phyloP scores from a whole-genome alignment of 2,113 vertebrate genomes.

The Oriolus oriolus region DNA sequence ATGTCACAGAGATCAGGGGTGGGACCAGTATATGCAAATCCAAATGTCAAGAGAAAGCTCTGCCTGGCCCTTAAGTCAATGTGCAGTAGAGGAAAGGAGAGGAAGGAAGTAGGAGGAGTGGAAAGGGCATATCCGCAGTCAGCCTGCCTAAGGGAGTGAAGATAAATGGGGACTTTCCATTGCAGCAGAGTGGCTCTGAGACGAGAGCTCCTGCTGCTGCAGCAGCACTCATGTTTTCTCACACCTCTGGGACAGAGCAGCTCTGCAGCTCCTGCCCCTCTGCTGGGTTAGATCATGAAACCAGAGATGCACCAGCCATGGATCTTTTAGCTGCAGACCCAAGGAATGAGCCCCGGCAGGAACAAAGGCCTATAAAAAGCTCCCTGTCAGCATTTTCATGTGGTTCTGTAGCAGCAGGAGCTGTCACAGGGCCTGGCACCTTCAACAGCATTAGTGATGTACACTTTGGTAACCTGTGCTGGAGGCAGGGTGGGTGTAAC shows the following conservation, averaged over 20 bases:
- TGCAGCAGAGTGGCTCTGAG: neutral
- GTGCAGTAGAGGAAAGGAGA: neutral
- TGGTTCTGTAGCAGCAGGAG: neutral
- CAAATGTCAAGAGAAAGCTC: neutral
- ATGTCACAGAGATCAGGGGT: neutral
- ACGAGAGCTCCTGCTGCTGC: neutral
- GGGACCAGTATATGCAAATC: neutral
- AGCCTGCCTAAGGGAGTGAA: neutral
- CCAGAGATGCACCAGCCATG: neutral
- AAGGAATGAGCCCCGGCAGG: neutral
- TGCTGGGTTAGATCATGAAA: too few species aligned
- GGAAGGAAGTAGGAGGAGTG: neutral
- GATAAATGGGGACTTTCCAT: neutral
- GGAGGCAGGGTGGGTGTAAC: neutral
- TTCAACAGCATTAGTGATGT: neutral
- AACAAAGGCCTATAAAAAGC: neutral
- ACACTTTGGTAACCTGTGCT: neutral
- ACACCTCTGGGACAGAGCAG: neutral
- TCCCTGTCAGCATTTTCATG: neutral
- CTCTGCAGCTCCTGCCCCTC: neutral
- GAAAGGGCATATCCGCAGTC: neutral
- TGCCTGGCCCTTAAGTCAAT: neutral
- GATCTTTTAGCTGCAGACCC: neutral
- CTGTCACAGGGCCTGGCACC: neutral
- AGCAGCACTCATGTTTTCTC: fast-evolving